phyloP scores from a whole-genome alignment of 1,140 invertebrate species.

The Meloidogyne floridensis region DNA sequence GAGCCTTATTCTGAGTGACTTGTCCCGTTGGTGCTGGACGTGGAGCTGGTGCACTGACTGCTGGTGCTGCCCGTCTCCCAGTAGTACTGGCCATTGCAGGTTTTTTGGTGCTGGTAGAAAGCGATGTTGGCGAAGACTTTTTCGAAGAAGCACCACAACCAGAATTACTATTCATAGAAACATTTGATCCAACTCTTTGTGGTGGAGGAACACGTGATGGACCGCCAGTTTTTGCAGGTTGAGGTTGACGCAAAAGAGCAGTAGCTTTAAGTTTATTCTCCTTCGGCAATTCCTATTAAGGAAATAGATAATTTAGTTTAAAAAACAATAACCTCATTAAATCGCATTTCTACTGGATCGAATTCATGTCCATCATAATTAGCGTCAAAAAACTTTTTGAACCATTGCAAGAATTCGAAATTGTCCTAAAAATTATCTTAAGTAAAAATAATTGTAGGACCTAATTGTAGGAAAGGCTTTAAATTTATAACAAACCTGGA shows the following conservation, averaged over 20 bases:
- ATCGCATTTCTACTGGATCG: slow-evolving; percentile 82
- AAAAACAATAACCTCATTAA: slow-evolving; percentile 70
- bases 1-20: slow-evolving; percentile 5
- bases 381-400: slow-evolving; percentile 99
- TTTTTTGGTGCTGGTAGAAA: slow-evolving; percentile 18
- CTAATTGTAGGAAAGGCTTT: neutral
- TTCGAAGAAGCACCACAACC: slow-evolving; percentile 18
- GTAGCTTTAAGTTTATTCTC: slow-evolving; percentile 55
- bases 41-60: neutral
- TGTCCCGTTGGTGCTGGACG: slow-evolving; percentile 20
- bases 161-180: slow-evolving; percentile 47
- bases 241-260: slow-evolving; percentile 15
- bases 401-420: slow-evolving; percentile 99
- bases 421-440: slow-evolving; percentile 72
- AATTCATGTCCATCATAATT: slow-evolving; percentile 96
- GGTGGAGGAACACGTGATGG: neutral
- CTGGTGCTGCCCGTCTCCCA: slow-evolving; percentile 23
- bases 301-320: neutral
- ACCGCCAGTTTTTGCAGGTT: neutral
- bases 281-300: slow-evolving; percentile 73
- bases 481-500: slow-evolving; percentile 72
- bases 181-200: slow-evolving; percentile 44
- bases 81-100: slow-evolving; percentile 1
- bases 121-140: neutral
- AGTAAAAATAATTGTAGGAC: too few relatives aligned